These are phyloP conservation scores for Ceriagrion tenellum DNA, from an alignment of 2,888 invertebrate genomes.

Conservation along the genomic window DNA sequence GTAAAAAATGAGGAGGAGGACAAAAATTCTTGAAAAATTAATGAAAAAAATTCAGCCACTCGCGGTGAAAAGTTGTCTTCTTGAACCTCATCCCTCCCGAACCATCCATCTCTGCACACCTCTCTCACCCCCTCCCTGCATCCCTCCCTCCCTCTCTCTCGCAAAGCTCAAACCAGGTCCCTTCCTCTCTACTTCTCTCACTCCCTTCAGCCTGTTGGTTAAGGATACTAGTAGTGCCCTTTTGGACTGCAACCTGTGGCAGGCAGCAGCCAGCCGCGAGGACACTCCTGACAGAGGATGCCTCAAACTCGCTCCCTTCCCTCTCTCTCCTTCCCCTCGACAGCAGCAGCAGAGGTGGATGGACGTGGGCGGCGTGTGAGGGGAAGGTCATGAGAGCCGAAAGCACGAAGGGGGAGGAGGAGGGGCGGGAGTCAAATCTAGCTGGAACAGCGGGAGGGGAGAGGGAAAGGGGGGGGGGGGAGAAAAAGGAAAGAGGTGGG, in stretches of 20 bases:
- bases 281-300: background rate
- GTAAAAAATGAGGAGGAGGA: no score
- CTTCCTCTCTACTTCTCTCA: background rate
- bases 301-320: background rate
- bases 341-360: background rate
- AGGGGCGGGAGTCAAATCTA: background rate
- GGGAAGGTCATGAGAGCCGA: slow-evolving; percentile 59
- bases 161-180: background rate
- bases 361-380: background rate
- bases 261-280: background rate
- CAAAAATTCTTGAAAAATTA: no score
- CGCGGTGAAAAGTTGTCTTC: background rate
- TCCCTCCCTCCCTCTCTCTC: background rate
- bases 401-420: background rate
- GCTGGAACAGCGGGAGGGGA: background rate
- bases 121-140: background rate
- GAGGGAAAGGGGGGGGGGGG: background rate
- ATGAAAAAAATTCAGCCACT: no score
- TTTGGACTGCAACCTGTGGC: slow-evolving; percentile 65
- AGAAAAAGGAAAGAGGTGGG: background rate
- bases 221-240: slow-evolving; percentile 20
- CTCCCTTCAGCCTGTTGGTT: background rate
- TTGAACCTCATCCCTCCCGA: background rate
- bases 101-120: background rate
- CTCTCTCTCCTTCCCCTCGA: background rate